phyloP scores from a whole-genome alignment of 1,140 invertebrate species.

The Spodoptera litura region DNA sequence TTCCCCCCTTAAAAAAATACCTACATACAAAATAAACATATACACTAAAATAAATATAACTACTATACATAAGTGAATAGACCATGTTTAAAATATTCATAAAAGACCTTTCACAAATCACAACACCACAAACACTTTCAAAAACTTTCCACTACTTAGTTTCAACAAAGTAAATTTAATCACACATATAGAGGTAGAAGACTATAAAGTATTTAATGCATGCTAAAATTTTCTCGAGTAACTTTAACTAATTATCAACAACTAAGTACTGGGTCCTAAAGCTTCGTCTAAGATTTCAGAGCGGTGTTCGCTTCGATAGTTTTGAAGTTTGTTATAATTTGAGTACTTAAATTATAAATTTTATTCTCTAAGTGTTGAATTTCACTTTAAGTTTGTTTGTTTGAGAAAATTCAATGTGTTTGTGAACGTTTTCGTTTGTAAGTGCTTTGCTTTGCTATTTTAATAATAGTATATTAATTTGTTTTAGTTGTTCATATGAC shows the following conservation, averaged over 20 bases:
- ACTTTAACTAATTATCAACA: conserved; percentile 3
- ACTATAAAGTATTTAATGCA: background rate
- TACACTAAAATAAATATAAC: too few species aligned
- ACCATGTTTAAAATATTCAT: too few species aligned
- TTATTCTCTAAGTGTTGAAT: background rate
- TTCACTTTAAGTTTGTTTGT: background rate
- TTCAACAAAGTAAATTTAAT: background rate
- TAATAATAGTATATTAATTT: too few species aligned
- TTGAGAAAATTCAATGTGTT: background rate
- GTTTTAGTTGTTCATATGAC: too few species aligned
- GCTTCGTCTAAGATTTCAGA: conserved; percentile 12
- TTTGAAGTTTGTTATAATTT: background rate
- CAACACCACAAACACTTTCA: too few species aligned
- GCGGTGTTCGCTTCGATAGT: background rate
- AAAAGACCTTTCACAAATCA: too few species aligned
- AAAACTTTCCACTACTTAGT: too few species aligned
- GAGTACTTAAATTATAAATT: background rate
- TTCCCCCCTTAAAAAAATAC: too few species aligned
- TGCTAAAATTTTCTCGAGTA: background rate
- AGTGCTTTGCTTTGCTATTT: too few species aligned
- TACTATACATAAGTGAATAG: too few species aligned
- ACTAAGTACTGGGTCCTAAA: background rate
- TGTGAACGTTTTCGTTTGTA: too few species aligned
- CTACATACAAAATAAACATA: too few species aligned
- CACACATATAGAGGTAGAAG: background rate